Evolutionary conservation across 2,797 vertebrate species (phyloP).

Genomic region (Aplochiton taeniatus): DNA sequence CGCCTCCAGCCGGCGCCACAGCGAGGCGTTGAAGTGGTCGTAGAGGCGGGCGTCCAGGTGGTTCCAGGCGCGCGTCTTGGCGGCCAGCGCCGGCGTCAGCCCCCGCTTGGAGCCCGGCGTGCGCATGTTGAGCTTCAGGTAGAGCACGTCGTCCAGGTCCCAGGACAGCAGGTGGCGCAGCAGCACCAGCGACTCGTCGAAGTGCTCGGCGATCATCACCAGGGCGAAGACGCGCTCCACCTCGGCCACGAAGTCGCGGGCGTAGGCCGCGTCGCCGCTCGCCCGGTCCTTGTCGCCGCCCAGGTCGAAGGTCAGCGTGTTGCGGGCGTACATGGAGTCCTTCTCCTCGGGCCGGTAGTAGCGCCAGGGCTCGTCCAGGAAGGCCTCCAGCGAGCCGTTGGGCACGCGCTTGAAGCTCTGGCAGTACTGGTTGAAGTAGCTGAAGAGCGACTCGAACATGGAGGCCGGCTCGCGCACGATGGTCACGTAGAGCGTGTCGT

Average conservation of each 20-base stretch:
- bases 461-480: conserved; percentile 84
- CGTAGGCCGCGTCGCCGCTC: conserved; percentile 62
- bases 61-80: conserved; percentile 82
- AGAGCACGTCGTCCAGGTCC: conserved; percentile 85
- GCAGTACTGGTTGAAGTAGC: conserved; percentile 84
- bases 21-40: conserved; percentile 83
- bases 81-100: conserved; percentile 63
- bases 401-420: conserved; percentile 82
- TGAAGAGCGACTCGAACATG: conserved; percentile 90
- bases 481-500: conserved; percentile 79
- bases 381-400: conserved; percentile 81
- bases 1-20: conserved; percentile 78
- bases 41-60: conserved; percentile 80
- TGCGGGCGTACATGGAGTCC: conserved; percentile 82
- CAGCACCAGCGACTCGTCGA: conserved; percentile 86
- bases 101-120: conserved; percentile 73
- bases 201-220: conserved; percentile 88
- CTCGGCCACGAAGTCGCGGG: conserved; percentile 71
- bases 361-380: conserved; percentile 74
- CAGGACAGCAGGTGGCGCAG: conserved; percentile 83
- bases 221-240: conserved; percentile 81
- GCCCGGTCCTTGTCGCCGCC: conserved; percentile 82
- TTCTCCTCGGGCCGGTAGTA: conserved; percentile 82
- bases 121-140: conserved; percentile 86
- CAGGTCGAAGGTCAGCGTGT: conserved; percentile 84